Evolutionary conservation across 2,888 invertebrate genomes (phyloP), one percentile per base, ranked within the genome.

Genomic region (Eretmocerus hayati): DNA sequence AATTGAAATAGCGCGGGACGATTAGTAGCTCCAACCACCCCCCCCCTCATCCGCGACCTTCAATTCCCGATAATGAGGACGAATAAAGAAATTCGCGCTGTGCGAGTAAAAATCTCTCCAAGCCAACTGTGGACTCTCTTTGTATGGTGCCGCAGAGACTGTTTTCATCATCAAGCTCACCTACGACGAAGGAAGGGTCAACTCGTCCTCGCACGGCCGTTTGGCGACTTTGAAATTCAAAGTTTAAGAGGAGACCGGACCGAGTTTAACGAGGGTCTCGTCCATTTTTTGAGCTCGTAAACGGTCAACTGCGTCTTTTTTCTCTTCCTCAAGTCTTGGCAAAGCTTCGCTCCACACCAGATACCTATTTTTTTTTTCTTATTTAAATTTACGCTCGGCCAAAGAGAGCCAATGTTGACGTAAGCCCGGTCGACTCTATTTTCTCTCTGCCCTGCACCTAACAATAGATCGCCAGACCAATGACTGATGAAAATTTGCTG

Each of bases 261-360:
- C 15, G 26, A 26, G 21, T 38, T 42, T 46, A 52, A 48, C 48
- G 32, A 48, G 45, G 38, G 16, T 31, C 42, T 31, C 39, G 36
- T 33, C 47, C 38, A 48, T 48, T 48, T 48, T 42, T 39, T 41
- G 45, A 52, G 45, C 48, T 26, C 51, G 43, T 47, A 51, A 46
- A 46, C 42, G 50, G 19, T 39, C 26, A 26, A 26, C 26, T 26
- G 26, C 8, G 8, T 26, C 8, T 35, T 18, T 11, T 26, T 11
- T 31, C 47, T 39, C 41, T 19, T 41, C 26, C 16, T 8, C 41
- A 23, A 20, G 43, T 35, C 41, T 48, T 44, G 51, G 51, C 48
- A 52, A 38, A 35, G 52, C 30, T 32, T 47, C 31, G 18, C 33
- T 22, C 21, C 19, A 19, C 15, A 9, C 41, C 39, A 26, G 41